Evolutionary conservation across 2,888 invertebrate species (phyloP).

Genomic region (Oxyscelio sp.): DNA sequence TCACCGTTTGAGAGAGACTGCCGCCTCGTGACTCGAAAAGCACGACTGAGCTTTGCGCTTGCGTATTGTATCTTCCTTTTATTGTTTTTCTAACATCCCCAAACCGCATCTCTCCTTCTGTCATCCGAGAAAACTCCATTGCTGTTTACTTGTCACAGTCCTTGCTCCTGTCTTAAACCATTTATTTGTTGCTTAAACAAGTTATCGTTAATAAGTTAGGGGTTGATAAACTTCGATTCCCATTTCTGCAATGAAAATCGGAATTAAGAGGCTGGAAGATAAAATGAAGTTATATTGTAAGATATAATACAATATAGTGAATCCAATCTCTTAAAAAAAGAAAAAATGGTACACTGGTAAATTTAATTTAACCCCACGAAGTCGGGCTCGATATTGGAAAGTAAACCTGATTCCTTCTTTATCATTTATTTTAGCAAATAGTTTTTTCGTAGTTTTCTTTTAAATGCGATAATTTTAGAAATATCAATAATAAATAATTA

Average conservation of each 20-base stretch:
- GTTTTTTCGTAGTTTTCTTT: too few relatives aligned
- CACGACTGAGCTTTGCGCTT: constrained; percentile 79
- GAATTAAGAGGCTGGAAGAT: background rate
- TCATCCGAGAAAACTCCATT: constrained; percentile 58
- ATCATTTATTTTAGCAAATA: too few relatives aligned
- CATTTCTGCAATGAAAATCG: background rate
- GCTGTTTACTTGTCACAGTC: constrained; percentile 34
- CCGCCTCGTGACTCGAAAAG: constrained; percentile 86
- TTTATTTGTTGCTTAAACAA: constrained; percentile 1
- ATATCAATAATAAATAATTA: too few relatives aligned
- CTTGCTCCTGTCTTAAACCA: background rate
- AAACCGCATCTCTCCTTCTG: constrained; percentile 62
- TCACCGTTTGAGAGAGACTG: constrained; percentile 86
- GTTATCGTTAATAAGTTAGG: background rate
- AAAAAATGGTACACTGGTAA: too few relatives aligned
- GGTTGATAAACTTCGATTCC: too few relatives aligned
- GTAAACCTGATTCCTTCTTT: too few relatives aligned
- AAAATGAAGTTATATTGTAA: background rate
- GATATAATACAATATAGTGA: too few relatives aligned
- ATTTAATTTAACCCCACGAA: too few relatives aligned
- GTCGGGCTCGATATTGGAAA: too few relatives aligned
- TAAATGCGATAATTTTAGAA: too few relatives aligned
- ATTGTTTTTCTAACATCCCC: constrained; percentile 70
- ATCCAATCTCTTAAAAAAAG: too few relatives aligned
- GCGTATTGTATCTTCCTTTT: constrained; percentile 79